These are phyloP conservation scores for Psilopsiagon aurifrons DNA, from an alignment of 2,113 vertebrate genomes.

Conservation along the genomic window DNA sequence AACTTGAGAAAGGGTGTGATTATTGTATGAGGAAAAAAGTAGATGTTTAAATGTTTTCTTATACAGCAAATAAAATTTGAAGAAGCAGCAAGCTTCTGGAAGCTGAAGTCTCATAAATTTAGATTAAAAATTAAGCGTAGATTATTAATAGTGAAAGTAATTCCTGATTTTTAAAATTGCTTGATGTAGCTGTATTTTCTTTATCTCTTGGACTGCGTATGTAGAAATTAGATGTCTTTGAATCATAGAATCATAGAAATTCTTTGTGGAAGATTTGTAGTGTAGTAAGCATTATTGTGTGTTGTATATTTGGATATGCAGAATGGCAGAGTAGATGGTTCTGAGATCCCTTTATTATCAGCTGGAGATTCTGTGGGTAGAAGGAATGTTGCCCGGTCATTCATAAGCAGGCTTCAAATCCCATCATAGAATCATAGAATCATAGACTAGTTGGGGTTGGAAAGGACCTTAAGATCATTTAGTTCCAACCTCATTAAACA, in stretches of 20 bases:
- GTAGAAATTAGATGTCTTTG: neutral
- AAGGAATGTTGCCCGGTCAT: neutral
- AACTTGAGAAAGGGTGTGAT: neutral
- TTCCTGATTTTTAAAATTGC: neutral
- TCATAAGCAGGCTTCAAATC: neutral
- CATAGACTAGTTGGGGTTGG: too few species aligned
- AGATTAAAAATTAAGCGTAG: neutral
- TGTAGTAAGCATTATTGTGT: neutral
- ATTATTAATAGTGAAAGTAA: neutral
- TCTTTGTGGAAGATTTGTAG: neutral
- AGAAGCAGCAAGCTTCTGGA: neutral
- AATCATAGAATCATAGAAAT: neutral
- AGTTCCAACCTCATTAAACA: neutral
- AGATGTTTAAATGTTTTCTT: neutral
- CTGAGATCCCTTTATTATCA: neutral
- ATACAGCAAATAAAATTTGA: neutral
- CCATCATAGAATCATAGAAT: neutral
- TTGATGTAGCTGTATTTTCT: neutral
- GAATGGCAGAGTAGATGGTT: neutral
- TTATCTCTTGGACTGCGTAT: accelerated
- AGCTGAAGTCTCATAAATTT: neutral
- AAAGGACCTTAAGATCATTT: too few species aligned
- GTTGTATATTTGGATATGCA: neutral
- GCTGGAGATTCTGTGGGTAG: neutral
- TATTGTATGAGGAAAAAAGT: neutral